A percentile compares a stretch with the other conserved stretches of the same genome.
Conservation (phyloP, 2,888 invertebrate genomes). For the Protophormia terraenovae region DNA sequence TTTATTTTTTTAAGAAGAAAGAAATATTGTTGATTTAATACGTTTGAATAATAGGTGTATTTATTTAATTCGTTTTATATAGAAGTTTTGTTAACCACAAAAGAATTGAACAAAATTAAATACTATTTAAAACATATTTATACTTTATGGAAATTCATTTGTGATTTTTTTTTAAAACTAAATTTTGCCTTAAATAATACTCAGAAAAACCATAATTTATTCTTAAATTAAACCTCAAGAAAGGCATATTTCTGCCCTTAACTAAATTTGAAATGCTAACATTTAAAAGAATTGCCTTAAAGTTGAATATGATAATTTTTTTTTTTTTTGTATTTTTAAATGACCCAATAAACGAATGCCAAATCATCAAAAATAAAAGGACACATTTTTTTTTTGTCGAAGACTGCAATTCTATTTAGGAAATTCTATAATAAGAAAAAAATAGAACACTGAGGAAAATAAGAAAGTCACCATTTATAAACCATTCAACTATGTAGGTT, state of each 20-base stretch:
- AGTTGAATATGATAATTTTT: neutral
- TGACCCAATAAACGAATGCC: slow-evolving; percentile 45
- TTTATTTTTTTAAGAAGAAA: no score
- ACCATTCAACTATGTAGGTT: neutral
- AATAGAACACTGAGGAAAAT: neutral
- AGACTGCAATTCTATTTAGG: neutral
- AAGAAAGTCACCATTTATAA: slow-evolving; percentile 17
- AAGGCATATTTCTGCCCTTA: neutral
- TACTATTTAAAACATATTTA: no score
- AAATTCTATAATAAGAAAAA: neutral
- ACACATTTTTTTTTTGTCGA: neutral
- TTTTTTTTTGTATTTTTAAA: slow-evolving; percentile 1
- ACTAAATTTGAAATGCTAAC: neutral
- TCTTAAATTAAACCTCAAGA: neutral
- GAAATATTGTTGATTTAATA: neutral
- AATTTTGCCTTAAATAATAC: neutral
- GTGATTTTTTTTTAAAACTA: no score
- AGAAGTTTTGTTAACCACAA: neutral
- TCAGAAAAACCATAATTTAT: neutral
- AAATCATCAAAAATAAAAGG: slow-evolving; percentile 39
- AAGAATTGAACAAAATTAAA: neutral
- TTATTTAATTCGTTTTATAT: no score
- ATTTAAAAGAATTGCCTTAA: neutral
- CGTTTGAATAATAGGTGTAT: neutral
- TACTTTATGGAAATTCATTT: no score